Evolutionary conservation across 2,888 invertebrate species (phyloP), one percentile per base, ranked within the genome.

Genomic region (Abrostola tripartita): DNA sequence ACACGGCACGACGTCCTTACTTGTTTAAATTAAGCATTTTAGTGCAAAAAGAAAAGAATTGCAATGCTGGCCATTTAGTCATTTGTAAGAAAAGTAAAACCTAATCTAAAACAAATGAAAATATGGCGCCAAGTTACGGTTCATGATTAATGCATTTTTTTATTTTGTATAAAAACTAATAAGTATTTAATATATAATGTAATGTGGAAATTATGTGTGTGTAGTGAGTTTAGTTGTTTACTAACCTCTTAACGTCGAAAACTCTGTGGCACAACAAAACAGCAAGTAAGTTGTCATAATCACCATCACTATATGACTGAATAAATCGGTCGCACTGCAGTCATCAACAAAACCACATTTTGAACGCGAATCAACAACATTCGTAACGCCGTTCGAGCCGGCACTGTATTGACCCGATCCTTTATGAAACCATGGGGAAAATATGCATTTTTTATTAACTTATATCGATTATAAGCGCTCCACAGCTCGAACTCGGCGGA

Each of bases 401-500:
- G 83, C 85, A 82, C 88, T 83, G 85, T 89, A 88, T 86, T 84
- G 87, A 90, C 88, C 86, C 86, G 82, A 86, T 83, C 88, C 85
- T 88, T 88, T 91, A 92, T 84, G 86, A 90, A 89, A 90, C 90
- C 88, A 91, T 89, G 88, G 89, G 84, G 85, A 86, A 92, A 92
- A 90, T 93, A 93, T 93, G 93, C 93, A 93, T 94, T 93, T 94
- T 93, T 94, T 92, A 93, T 93, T 88, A 92, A 88, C 88, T 85
- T 87, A 81, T 88, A 93, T 94, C 90, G 94, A 93, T 93, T 92
- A 85, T 80, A 83, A 88, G 75, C 76, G 82, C 79, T 76, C 76
- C 81, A 82, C 76, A 78, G 74, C 75, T 76, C 59, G 71, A 65
- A 77, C 77, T 72, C 74, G 76, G 79, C 71, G 74, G 63, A 68